Evolutionary conservation across 1,140 invertebrate species (phyloP), one percentile per base, ranked within the genome.

Genomic region (Eupristina koningsbergeri): DNA sequence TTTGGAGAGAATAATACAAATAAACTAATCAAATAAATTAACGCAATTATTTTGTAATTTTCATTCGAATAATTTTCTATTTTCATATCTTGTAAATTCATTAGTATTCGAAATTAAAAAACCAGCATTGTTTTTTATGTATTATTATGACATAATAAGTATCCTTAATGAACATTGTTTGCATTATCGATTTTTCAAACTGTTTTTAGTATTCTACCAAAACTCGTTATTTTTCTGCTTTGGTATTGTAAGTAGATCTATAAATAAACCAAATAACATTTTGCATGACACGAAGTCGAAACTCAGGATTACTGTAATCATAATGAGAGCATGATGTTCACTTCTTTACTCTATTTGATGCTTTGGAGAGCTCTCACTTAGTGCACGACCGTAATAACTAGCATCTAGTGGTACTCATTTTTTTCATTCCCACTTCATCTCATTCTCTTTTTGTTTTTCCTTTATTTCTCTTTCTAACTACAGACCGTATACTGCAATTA

Each of bases 341-440:
- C 85, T 89, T 86, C 78, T 86, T 75, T 67, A 83, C 85, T 77
- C 58, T 87, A 87, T 86, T 86, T 83, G 85, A 78, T 82, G 84
- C 85, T 87, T 87, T 89, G 83, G 86, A 91, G 88, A 83, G 86
- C 86, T 87, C 87, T 90, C 88, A 90, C 86, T 91, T 90, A 89
- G 87, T 87, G 85, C 85, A 85, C 87, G 86, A 89, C 89, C 90
- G 89, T 89, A 87, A 91, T 90, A 89, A 90, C 88, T 89, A 90
- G 87, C 87, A 88, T 83, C 86, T 87, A 86, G 83, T 84, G 71
- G 69, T 77, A 53, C 69, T 80, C 69, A 39, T 77, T 80, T 77
- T 69, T 26, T 74, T 45, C 36, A 13, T 64, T 81, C 61, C 81
- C 69, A 78, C 77, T 71, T 39, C 26, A 75, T 53, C 71, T 61